phyloP scores from a whole-genome alignment of 1,140 invertebrate species.

The Drosophila mayri region DNA sequence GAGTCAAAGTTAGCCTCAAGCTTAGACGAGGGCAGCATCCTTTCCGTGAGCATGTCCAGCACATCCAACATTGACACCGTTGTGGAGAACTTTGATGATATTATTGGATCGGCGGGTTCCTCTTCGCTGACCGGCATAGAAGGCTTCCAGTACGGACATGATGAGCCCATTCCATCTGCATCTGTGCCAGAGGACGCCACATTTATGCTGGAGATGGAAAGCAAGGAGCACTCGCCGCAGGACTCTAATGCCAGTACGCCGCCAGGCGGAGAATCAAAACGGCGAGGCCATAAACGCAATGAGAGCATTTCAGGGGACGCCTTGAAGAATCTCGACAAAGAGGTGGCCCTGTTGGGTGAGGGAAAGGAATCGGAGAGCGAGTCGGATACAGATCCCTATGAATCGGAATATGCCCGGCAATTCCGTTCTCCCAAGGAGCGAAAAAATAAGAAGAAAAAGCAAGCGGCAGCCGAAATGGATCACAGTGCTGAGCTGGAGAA shows the following conservation, averaged over 20 bases:
- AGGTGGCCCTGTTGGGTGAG: constrained; percentile 56
- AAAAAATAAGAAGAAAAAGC: constrained; percentile 78
- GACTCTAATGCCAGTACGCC: constrained; percentile 82
- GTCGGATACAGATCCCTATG: constrained; percentile 83
- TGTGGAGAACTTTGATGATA: constrained; percentile 86
- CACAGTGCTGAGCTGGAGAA: constrained; percentile 77
- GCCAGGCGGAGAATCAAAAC: constrained; percentile 86
- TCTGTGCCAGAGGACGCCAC: constrained; percentile 72
- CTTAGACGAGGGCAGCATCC: constrained; percentile 86
- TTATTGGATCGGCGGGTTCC: constrained; percentile 86
- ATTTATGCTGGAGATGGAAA: constrained; percentile 78
- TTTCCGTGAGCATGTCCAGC: constrained; percentile 87
- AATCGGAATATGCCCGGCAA: constrained; percentile 83
- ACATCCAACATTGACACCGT: constrained; percentile 87
- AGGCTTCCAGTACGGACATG: constrained; percentile 72
- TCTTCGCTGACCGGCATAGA: constrained; percentile 81
- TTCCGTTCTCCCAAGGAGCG: constrained; percentile 78
- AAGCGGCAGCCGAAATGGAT: constrained; percentile 79
- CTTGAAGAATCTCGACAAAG: constrained; percentile 74
- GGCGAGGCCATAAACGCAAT: constrained; percentile 86
- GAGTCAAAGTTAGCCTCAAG: constrained; percentile 86
- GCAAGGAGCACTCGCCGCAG: constrained; percentile 85
- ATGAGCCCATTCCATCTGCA: constrained; percentile 78
- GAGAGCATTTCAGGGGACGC: constrained; percentile 85
- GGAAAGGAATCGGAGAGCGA: constrained; percentile 82